Conservation (phyloP, 2,113 vertebrate genomes). For the Ardeotis arabs region DNA sequence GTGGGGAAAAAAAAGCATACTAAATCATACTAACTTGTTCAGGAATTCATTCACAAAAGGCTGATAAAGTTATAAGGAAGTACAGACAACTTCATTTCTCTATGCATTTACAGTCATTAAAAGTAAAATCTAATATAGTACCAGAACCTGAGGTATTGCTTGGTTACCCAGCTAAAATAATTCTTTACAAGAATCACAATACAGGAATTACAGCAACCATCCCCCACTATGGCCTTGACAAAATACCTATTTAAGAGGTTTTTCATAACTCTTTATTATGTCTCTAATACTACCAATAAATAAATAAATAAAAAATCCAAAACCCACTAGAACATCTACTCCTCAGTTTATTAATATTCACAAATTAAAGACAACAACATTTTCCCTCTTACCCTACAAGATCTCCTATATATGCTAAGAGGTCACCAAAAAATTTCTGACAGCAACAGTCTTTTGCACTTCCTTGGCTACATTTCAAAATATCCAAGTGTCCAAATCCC, state of each 20-base stretch:
- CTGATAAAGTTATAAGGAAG: not conserved
- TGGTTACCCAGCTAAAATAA: not conserved
- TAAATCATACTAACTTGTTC: not conserved
- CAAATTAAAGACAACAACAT: not conserved
- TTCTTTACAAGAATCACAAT: not conserved
- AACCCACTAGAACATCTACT: not conserved
- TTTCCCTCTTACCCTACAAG: not conserved
- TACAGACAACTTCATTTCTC: not conserved
- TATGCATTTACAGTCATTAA: not conserved
- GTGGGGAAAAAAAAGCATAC: accelerated
- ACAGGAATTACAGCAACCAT: not conserved
- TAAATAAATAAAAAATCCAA: not conserved
- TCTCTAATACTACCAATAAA: not conserved
- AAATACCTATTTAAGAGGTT: not conserved
- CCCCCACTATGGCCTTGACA: not conserved
- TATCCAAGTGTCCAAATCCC: not conserved
- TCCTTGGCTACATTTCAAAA: not conserved
- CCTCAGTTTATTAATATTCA: not conserved
- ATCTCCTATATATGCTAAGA: not conserved
- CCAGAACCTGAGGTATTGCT: not conserved
- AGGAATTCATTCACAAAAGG: not conserved
- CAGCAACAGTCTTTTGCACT: not conserved
- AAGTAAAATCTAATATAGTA: not conserved
- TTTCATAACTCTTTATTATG: not conserved
- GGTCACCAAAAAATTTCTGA: not conserved